Evolutionary conservation across 2,113 vertebrate species (phyloP).

Genomic region (Chlamydotis undulata): DNA sequence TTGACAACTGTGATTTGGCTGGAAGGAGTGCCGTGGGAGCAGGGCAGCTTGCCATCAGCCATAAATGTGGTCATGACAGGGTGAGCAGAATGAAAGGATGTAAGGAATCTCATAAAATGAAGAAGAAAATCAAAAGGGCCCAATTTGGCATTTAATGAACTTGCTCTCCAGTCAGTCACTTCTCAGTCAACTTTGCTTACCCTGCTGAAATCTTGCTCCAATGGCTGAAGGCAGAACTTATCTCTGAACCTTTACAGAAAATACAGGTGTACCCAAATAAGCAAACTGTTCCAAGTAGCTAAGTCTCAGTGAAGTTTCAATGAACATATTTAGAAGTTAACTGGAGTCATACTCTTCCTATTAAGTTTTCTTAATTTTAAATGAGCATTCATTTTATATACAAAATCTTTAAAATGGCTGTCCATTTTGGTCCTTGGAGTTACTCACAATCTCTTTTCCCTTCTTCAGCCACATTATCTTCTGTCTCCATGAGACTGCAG

Average conservation of each 20-base stretch:
- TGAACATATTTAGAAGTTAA: background rate
- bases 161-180: background rate
- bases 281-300: background rate
- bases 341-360: background rate
- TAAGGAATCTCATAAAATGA: background rate
- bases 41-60: slow-evolving; percentile 3
- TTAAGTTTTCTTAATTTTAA: background rate
- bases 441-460: background rate
- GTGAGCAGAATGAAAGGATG: background rate
- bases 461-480: background rate
- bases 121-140: background rate
- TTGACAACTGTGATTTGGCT: slow-evolving; percentile 22
- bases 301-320: background rate
- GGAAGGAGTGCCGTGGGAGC: slow-evolving; percentile 14
- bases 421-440: background rate
- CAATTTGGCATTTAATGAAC: background rate
- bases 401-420: background rate
- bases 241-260: background rate
- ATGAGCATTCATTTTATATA: background rate
- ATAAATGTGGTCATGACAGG: background rate
- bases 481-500: background rate
- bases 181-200: background rate
- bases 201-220: background rate
- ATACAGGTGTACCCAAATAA: background rate
- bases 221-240: background rate